Conservation (phyloP, 2,888 invertebrate species). For the Papilio demoleus region DNA sequence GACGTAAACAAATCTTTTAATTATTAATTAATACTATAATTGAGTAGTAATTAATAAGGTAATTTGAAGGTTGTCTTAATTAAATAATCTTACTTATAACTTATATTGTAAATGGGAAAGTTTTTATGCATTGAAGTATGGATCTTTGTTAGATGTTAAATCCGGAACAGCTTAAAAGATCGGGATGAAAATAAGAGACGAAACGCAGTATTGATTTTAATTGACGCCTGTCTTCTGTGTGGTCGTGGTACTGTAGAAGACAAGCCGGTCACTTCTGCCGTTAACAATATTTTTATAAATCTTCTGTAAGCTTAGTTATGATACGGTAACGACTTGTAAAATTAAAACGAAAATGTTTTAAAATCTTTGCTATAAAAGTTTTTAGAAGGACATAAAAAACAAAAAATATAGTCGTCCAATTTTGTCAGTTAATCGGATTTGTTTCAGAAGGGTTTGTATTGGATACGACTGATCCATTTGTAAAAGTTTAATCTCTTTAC, state of each 20-base stretch:
- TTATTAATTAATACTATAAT: conserved; percentile 11
- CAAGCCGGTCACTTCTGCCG: no score
- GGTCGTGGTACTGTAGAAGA: no score
- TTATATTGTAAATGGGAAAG: background rate
- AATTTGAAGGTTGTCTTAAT: background rate
- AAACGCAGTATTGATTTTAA: no score
- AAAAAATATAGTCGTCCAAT: background rate
- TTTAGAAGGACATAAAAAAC: background rate
- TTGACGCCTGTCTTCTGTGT: no score
- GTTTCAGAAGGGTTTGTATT: conserved; percentile 8
- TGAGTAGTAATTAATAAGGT: no score
- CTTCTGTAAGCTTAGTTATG: background rate
- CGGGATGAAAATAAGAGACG: no score
- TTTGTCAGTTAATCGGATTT: conserved; percentile 11
- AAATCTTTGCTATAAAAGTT: background rate
- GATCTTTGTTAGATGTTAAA: no score
- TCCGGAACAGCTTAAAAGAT: no score
- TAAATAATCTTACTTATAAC: no score
- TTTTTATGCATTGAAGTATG: background rate
- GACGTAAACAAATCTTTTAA: conserved; percentile 12
- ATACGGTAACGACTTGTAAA: background rate
- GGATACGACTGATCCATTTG: background rate
- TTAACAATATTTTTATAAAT: no score
- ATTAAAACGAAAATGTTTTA: no score
- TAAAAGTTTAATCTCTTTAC: conserved; percentile 29